These are phyloP conservation scores for Baryphthengus martii DNA, from an alignment of 2,113 vertebrate genomes.

Conservation along the genomic window DNA sequence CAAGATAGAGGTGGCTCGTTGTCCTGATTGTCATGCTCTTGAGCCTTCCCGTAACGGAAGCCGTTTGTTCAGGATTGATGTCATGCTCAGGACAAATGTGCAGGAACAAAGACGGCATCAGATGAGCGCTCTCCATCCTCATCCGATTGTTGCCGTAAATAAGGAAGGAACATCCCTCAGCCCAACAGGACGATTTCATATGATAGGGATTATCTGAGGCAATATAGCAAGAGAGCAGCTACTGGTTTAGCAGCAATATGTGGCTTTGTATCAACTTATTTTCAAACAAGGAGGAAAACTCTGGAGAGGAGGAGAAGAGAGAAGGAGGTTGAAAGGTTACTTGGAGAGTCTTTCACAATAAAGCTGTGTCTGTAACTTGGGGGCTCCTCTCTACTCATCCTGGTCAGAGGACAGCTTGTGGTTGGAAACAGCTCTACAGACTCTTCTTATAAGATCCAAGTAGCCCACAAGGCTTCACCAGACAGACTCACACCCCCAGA, in stretches of 20 bases:
- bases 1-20: neutral
- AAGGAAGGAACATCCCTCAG: neutral
- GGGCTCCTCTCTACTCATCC: neutral
- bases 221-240: neutral
- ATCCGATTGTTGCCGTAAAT: neutral
- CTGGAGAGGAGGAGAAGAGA: neutral
- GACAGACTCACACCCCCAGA: neutral
- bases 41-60: neutral
- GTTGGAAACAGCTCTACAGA: neutral
- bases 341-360: neutral
- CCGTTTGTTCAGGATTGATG: neutral
- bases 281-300: neutral
- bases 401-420: neutral
- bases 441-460: neutral
- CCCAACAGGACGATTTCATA: neutral
- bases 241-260: neutral
- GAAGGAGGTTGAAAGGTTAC: neutral
- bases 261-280: neutral
- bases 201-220: neutral
- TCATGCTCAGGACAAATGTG: neutral
- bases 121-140: neutral
- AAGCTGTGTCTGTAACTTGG: neutral
- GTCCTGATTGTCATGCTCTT: neutral
- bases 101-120: neutral
- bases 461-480: constrained; percentile 1